Conservation (phyloP, 2,888 invertebrate genomes). For the Nymphalis urticae region DNA sequence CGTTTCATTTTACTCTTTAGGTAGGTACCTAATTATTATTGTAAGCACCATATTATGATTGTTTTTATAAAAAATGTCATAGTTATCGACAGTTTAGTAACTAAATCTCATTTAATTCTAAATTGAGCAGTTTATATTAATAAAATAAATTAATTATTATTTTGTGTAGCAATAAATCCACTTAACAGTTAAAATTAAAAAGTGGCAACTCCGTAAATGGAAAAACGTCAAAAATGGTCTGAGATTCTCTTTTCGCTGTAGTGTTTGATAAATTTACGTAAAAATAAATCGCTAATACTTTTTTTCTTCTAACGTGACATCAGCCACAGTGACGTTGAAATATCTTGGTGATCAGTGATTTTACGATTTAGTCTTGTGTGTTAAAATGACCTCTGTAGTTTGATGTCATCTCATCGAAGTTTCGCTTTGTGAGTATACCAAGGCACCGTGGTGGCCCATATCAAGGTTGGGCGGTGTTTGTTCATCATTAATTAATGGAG, state of each 20-base stretch:
- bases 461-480: conserved; percentile 49
- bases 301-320: conserved; percentile 44
- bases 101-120: too few relatives aligned
- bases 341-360: conserved; percentile 47
- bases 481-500: conserved; percentile 48
- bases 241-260: conserved; percentile 48
- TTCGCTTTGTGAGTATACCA: conserved; percentile 40
- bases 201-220: conserved; percentile 37
- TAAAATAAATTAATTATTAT: not conserved
- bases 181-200: not conserved
- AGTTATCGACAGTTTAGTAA: too few relatives aligned
- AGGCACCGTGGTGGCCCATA: conserved; percentile 41
- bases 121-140: not conserved
- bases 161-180: not conserved
- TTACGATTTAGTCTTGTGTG: conserved; percentile 37
- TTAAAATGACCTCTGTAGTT: conserved; percentile 36
- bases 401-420: conserved; percentile 35
- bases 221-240: conserved; percentile 64
- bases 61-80: too few relatives aligned
- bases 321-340: conserved; percentile 45
- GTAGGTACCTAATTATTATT: not conserved
- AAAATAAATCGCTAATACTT: conserved; percentile 50
- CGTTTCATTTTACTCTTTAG: conserved; percentile 32
- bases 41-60: too few relatives aligned
- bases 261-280: conserved; percentile 53